These are phyloP conservation scores for Brachionus angularis DNA, from an alignment of 1,140 invertebrate genomes.

Conservation along the genomic window DNA sequence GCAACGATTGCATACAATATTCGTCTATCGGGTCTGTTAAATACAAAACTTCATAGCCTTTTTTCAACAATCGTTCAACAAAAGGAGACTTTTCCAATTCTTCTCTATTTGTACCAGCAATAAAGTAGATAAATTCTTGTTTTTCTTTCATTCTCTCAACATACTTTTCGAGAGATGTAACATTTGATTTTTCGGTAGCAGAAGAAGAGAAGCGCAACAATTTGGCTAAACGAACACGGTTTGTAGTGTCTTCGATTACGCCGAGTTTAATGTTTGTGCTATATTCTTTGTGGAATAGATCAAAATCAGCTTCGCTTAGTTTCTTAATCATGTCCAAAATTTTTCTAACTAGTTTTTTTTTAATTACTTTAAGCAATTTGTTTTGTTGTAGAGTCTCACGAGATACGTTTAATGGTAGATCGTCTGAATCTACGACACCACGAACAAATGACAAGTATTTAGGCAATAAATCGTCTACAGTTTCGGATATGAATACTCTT, in stretches of 20 bases:
- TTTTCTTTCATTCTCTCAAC: slow-evolving; percentile 93
- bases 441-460: slow-evolving; percentile 90
- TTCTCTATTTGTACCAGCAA: slow-evolving; percentile 69
- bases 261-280: slow-evolving; percentile 97
- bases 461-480: slow-evolving; percentile 99
- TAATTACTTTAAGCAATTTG: slow-evolving; percentile 97
- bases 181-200: slow-evolving; percentile 62
- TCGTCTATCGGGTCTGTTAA: slow-evolving; percentile 95
- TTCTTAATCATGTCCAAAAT: slow-evolving; percentile 98
- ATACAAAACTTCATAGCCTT: slow-evolving; percentile 90
- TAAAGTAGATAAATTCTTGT: slow-evolving; percentile 92
- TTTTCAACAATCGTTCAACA: slow-evolving; percentile 83
- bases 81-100: slow-evolving; percentile 84
- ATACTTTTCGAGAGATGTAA: slow-evolving; percentile 80
- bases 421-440: slow-evolving; percentile 96
- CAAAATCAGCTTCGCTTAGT: slow-evolving; percentile 80
- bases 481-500: slow-evolving; percentile 96
- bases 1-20: slow-evolving; percentile 88
- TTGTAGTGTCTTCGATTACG: slow-evolving; percentile 92
- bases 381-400: slow-evolving; percentile 93
- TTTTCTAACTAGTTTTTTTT: slow-evolving; percentile 96
- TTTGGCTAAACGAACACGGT: slow-evolving; percentile 89
- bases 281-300: slow-evolving; percentile 97
- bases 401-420: slow-evolving; percentile 94
- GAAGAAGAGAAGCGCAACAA: slow-evolving; percentile 86